phyloP scores from a whole-genome alignment of 1,140 invertebrate genomes.

The Zaprionus ghesquierei region DNA sequence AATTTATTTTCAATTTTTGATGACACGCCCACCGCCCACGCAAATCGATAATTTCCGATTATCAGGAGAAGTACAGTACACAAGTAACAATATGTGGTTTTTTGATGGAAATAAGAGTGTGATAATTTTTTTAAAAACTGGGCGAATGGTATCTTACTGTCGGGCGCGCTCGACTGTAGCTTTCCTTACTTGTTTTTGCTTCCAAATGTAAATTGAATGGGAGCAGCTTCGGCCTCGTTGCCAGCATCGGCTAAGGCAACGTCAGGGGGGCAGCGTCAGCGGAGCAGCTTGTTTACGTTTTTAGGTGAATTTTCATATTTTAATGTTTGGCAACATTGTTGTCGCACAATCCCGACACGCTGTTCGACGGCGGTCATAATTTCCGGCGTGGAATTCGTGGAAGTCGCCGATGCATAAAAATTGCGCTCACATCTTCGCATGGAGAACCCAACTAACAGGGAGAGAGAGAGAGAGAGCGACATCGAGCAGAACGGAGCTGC shows the following conservation, averaged over 20 bases:
- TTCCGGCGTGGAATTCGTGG: slow-evolving; percentile 79
- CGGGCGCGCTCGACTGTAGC: slow-evolving; percentile 8
- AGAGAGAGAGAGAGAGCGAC: too few species aligned
- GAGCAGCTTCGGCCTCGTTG: slow-evolving; percentile 25
- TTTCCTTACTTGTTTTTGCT: background rate
- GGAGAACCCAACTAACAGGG: background rate
- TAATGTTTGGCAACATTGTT: slow-evolving; percentile 79
- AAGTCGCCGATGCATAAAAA: slow-evolving; percentile 63
- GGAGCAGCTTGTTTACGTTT: slow-evolving; percentile 67
- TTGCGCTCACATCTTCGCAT: slow-evolving; percentile 19
- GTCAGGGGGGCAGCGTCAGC: background rate
- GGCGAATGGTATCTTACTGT: too few species aligned
- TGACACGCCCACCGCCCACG: too few species aligned
- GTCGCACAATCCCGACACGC: slow-evolving; percentile 56
- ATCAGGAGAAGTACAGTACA: too few species aligned
- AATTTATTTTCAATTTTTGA: too few species aligned
- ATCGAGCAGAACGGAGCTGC: background rate
- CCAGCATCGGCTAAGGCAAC: background rate
- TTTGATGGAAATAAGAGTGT: too few species aligned
- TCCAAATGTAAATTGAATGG: slow-evolving; percentile 26
- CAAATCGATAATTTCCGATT: too few species aligned
- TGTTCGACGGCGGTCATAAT: slow-evolving; percentile 66
- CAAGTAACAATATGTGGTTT: too few species aligned
- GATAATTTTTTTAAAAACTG: too few species aligned
- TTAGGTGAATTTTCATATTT: slow-evolving; percentile 81